A percentile compares a stretch with the other conserved stretches of the same genome.
These are phyloP conservation scores for Brachionus rubens DNA, from an alignment of 1,140 invertebrate species.

Conservation along the genomic window DNA sequence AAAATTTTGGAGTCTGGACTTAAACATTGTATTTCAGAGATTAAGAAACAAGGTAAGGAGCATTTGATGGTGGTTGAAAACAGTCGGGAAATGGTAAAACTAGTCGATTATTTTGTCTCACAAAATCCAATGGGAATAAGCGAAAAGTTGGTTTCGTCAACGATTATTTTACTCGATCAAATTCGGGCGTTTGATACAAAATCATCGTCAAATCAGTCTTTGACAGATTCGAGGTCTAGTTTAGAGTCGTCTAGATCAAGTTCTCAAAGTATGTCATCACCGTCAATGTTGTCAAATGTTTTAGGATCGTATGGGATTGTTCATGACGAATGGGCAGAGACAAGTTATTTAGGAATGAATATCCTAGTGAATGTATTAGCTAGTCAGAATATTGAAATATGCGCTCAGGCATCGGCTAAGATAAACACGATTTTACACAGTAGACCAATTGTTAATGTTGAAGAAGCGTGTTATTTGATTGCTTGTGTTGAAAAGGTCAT, in stretches of 20 bases:
- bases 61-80: slow-evolving; percentile 59
- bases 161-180: slow-evolving; percentile 18
- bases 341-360: slow-evolving; percentile 63
- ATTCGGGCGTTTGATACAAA: slow-evolving; percentile 64
- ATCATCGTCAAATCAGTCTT: slow-evolving; percentile 23
- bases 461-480: slow-evolving; percentile 64
- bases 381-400: slow-evolving; percentile 63
- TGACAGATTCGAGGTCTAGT: not conserved
- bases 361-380: slow-evolving; percentile 65
- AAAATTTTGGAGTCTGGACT: slow-evolving; percentile 67
- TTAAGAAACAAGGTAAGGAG: slow-evolving; percentile 62
- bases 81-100: slow-evolving; percentile 64
- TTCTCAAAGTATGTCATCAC: not conserved
- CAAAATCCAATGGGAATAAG: slow-evolving; percentile 61
- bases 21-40: slow-evolving; percentile 64
- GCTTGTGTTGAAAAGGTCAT: slow-evolving; percentile 55
- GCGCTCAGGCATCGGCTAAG: slow-evolving; percentile 66
- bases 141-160: slow-evolving; percentile 3
- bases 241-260: not conserved
- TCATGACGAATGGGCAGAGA: slow-evolving; percentile 64
- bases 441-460: slow-evolving; percentile 61
- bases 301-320: not conserved
- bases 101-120: slow-evolving; percentile 66
- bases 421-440: slow-evolving; percentile 66
- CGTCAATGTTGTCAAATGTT: not conserved